A percentile compares a stretch with the other conserved stretches of the same genome.
Conservation (phyloP, 2,113 vertebrate species). For the Gymnogyps californianus region DNA sequence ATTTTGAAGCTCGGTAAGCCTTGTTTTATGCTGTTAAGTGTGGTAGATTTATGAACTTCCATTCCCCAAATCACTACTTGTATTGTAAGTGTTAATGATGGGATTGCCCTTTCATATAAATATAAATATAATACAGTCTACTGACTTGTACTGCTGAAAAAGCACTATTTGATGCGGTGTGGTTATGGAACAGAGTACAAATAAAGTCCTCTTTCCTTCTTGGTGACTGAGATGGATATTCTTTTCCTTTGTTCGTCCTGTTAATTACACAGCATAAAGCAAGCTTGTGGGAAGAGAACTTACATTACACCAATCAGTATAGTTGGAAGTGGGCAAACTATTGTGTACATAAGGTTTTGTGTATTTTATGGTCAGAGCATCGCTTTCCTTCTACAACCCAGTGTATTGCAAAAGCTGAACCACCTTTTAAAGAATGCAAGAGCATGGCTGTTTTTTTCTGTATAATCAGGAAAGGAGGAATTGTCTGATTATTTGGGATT, state of each 20-base stretch:
- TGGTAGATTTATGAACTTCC: conserved; percentile 3
- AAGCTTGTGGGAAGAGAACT: neutral
- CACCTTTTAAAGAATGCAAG: neutral
- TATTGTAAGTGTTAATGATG: conserved; percentile 31
- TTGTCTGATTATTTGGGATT: neutral
- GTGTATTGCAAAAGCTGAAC: neutral
- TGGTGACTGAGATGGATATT: neutral
- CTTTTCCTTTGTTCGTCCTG: neutral
- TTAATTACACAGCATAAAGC: neutral
- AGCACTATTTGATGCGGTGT: conserved; percentile 13
- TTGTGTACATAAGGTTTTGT: neutral
- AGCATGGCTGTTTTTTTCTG: neutral
- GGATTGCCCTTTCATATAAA: conserved; percentile 13
- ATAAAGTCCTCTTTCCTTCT: neutral
- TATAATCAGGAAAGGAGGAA: neutral
- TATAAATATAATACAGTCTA: neutral
- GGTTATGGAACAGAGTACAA: neutral
- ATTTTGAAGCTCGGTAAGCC: neutral
- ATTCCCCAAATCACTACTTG: conserved; percentile 24
- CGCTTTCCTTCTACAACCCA: neutral
- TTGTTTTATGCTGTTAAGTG: conserved; percentile 5
- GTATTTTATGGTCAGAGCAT: neutral
- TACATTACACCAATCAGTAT: neutral
- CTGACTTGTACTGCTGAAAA: conserved; percentile 25
- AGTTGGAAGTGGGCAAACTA: neutral